phyloP scores from a whole-genome alignment of 2,113 vertebrate species.

The Phaethon lepturus region DNA sequence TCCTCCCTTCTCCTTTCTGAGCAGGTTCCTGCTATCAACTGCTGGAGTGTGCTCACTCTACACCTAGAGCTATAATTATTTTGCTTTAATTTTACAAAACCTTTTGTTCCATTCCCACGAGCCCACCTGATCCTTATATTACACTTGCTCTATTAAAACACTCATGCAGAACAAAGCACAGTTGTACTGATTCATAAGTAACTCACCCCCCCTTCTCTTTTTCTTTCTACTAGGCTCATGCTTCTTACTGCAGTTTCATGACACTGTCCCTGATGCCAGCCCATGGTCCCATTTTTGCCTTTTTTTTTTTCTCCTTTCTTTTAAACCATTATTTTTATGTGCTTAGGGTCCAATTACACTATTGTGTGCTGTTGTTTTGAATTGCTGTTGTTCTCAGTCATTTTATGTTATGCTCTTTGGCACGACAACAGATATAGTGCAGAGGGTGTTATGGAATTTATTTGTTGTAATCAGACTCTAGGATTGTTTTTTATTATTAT shows the following conservation, averaged over 20 bases:
- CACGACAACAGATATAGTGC: constrained; percentile 44
- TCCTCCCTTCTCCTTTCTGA: constrained; percentile 71
- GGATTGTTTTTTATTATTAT: constrained; percentile 54
- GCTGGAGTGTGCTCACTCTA: constrained; percentile 79
- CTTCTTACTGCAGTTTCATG: constrained; percentile 64
- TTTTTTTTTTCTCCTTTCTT: neutral
- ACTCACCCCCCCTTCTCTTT: constrained; percentile 60
- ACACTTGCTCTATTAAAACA: constrained; percentile 84
- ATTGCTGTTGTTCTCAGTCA: constrained; percentile 62
- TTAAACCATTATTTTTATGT: constrained; percentile 32
- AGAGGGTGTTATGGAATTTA: constrained; percentile 43
- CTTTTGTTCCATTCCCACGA: constrained; percentile 86
- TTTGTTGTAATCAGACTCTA: constrained; percentile 61
- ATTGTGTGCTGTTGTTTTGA: constrained; percentile 44
- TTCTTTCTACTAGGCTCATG: constrained; percentile 63
- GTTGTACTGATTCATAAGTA: constrained; percentile 85
- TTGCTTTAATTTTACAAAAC: constrained; percentile 87
- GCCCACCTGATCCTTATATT: constrained; percentile 86
- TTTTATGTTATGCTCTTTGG: constrained; percentile 55
- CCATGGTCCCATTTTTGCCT: constrained; percentile 39
- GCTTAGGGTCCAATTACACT: constrained; percentile 48
- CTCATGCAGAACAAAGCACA: constrained; percentile 85
- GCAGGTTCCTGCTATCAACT: constrained; percentile 79
- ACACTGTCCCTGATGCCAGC: constrained; percentile 57
- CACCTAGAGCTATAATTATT: constrained; percentile 87